Percentiles rank a stretch among this genome's conserved stretches.
Evolutionary conservation across 2,113 vertebrate genomes (phyloP).

Genomic region (Rana temporaria): DNA sequence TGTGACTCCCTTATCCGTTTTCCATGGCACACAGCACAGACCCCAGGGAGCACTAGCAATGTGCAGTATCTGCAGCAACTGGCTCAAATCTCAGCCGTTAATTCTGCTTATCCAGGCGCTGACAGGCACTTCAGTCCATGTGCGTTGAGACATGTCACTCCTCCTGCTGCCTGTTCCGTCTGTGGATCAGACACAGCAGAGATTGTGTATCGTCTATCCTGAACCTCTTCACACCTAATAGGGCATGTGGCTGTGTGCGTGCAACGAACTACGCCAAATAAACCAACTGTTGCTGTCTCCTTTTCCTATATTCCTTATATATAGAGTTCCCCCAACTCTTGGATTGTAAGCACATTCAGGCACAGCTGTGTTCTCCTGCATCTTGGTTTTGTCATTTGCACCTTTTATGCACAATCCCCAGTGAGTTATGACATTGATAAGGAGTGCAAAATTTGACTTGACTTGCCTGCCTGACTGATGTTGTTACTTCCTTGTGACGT

Average conservation of each 20-base stretch:
- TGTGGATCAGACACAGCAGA: neutral
- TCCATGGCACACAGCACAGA: neutral
- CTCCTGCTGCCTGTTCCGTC: neutral
- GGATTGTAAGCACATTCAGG: too few species aligned
- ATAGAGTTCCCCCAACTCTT: too few species aligned
- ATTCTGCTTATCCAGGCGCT: slow-evolving; percentile 36
- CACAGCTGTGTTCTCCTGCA: too few species aligned
- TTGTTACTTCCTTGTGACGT: too few species aligned
- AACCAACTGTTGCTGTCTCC: too few species aligned
- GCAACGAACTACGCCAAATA: too few species aligned
- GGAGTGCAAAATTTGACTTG: too few species aligned
- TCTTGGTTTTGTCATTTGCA: too few species aligned
- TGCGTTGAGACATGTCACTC: neutral
- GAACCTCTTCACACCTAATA: slow-evolving; percentile 1
- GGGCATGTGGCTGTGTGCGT: neutral
- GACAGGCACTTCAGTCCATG: slow-evolving; percentile 19
- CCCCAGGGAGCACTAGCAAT: neutral
- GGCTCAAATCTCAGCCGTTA: slow-evolving; percentile 10
- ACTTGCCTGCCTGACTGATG: too few species aligned
- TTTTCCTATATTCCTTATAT: too few species aligned
- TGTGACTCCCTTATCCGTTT: neutral
- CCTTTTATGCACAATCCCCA: too few species aligned
- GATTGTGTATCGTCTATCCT: neutral
- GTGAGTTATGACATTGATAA: too few species aligned
- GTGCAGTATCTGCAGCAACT: neutral